Percentiles rank a stretch among this genome's conserved stretches.
Conservation (phyloP, 1,140 invertebrate species). For the Leptinotarsa defecta region DNA sequence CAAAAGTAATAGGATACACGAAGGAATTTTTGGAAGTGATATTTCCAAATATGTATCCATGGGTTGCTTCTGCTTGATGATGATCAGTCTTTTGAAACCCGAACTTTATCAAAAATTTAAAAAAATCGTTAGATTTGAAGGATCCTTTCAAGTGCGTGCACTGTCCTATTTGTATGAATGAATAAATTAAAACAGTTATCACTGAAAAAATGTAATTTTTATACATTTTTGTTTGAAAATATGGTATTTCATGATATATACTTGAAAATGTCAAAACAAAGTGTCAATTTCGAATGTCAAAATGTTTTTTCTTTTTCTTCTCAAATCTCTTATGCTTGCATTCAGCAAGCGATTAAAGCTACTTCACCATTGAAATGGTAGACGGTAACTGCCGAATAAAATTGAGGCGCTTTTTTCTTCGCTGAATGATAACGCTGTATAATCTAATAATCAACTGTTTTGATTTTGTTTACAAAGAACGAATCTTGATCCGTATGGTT, state of each 20-base stretch:
- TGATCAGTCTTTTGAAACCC: conserved; percentile 95
- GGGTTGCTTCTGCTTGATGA: conserved; percentile 76
- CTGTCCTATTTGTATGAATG: conserved; percentile 39
- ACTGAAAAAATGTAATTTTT: conserved; percentile 40
- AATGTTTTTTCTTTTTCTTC: too few relatives aligned
- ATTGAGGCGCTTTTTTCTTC: too few relatives aligned
- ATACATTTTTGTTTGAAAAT: conserved; percentile 48
- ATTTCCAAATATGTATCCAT: conserved; percentile 95
- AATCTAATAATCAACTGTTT: too few relatives aligned
- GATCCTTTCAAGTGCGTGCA: conserved; percentile 66
- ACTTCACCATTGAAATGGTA: too few relatives aligned
- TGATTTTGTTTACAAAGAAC: too few relatives aligned
- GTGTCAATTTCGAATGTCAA: too few relatives aligned
- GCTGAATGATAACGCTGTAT: too few relatives aligned
- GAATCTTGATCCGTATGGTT: too few relatives aligned
- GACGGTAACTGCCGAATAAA: too few relatives aligned
- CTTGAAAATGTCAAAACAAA: too few relatives aligned
- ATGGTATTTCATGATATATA: conserved; percentile 21
- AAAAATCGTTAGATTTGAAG: conserved; percentile 77
- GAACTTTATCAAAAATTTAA: conserved; percentile 91
- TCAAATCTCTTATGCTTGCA: too few relatives aligned
- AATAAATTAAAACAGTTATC: conserved; percentile 38
- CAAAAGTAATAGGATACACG: conserved; percentile 76
- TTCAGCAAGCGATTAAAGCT: too few relatives aligned
- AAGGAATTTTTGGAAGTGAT: conserved; percentile 74